Evolutionary conservation across 2,888 invertebrate species (phyloP).

Genomic region (Philereme vetulata): DNA sequence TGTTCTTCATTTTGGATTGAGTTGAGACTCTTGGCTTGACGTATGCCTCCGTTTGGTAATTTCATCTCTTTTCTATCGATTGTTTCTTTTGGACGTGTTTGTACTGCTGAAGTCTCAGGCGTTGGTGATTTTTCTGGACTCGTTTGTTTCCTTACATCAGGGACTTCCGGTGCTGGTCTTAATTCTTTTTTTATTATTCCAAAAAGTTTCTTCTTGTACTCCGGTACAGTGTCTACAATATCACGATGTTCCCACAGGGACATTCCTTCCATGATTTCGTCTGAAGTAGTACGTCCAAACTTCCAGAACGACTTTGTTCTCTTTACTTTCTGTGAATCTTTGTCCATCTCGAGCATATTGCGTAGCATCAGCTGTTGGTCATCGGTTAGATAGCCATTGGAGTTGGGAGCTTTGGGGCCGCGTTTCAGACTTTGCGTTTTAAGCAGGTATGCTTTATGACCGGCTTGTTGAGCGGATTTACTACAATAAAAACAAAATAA

Average conservation of each 20-base stretch:
- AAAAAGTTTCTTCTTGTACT: slow-evolving; percentile 78
- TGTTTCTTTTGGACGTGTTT: slow-evolving; percentile 68
- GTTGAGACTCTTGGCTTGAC: slow-evolving; percentile 77
- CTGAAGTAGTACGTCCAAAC: slow-evolving; percentile 88
- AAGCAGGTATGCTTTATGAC: slow-evolving; percentile 70
- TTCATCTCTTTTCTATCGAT: slow-evolving; percentile 77
- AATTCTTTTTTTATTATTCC: slow-evolving; percentile 74
- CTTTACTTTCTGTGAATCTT: slow-evolving; percentile 88
- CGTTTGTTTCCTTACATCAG: slow-evolving; percentile 59
- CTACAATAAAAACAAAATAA: slow-evolving; percentile 65
- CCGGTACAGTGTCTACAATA: slow-evolving; percentile 88
- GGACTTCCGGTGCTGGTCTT: slow-evolving; percentile 71
- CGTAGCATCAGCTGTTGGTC: slow-evolving; percentile 80
- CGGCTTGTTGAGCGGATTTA: slow-evolving; percentile 70
- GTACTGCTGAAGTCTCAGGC: slow-evolving; percentile 62
- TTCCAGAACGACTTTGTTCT: slow-evolving; percentile 94
- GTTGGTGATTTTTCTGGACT: slow-evolving; percentile 58
- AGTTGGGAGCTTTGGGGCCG: slow-evolving; percentile 60
- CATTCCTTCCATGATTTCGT: slow-evolving; percentile 93
- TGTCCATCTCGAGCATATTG: slow-evolving; percentile 81
- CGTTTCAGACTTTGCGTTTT: slow-evolving; percentile 79
- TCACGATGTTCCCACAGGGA: slow-evolving; percentile 94
- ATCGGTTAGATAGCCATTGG: slow-evolving; percentile 81
- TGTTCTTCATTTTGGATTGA: slow-evolving; percentile 76
- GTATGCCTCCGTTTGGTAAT: slow-evolving; percentile 70